Evolutionary conservation across 2,888 invertebrate genomes (phyloP).

Genomic region (Laothoe populi): DNA sequence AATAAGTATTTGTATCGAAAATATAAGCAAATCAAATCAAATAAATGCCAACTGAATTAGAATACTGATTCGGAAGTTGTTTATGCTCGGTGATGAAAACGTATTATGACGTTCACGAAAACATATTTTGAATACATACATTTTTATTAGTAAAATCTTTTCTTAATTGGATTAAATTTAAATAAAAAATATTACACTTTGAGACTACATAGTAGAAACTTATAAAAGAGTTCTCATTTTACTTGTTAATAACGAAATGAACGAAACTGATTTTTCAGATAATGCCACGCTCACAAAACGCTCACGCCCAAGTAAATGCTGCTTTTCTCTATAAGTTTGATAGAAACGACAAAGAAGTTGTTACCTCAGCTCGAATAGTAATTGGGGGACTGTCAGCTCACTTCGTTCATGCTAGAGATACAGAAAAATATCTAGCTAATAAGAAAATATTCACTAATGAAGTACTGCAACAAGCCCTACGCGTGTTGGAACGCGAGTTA

Average conservation of each 20-base stretch:
- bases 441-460: slow-evolving; percentile 73
- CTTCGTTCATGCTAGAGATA: slow-evolving; percentile 84
- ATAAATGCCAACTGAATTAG: too few species aligned
- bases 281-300: slow-evolving; percentile 89
- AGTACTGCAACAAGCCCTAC: slow-evolving; percentile 80
- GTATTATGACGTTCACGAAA: too few species aligned
- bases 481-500: slow-evolving; percentile 81
- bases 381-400: slow-evolving; percentile 83
- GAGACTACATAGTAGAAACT: not conserved
- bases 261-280: slow-evolving; percentile 73
- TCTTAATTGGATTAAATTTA: too few species aligned
- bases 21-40: too few species aligned
- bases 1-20: too few species aligned
- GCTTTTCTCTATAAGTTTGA: slow-evolving; percentile 87
- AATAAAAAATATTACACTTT: too few species aligned
- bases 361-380: slow-evolving; percentile 84
- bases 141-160: too few species aligned
- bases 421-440: slow-evolving; percentile 76
- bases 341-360: slow-evolving; percentile 41
- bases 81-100: too few species aligned
- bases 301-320: slow-evolving; percentile 90
- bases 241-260: too few species aligned
- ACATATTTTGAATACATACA: too few species aligned
- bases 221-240: not conserved
- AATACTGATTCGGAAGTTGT: too few species aligned